Conservation (phyloP, 2,113 vertebrate genomes). For the Ailurus styani region DNA sequence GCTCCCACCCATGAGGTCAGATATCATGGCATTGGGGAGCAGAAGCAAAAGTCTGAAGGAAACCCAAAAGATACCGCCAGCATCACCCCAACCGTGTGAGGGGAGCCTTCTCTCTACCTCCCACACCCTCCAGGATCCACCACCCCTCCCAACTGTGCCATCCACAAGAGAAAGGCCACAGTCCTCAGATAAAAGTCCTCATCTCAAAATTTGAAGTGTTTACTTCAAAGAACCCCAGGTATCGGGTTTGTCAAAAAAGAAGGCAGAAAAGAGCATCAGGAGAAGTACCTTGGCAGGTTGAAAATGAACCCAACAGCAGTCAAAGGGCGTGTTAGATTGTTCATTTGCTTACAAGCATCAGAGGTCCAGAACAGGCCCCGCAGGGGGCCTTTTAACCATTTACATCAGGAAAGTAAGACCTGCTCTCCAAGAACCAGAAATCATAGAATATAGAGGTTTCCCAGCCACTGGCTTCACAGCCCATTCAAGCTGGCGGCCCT, state of each 20-base stretch:
- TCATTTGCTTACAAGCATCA: background rate
- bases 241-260: background rate
- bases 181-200: background rate
- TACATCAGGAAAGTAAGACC: constrained; percentile 7
- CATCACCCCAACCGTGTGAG: background rate
- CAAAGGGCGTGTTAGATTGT: background rate
- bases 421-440: constrained; percentile 53
- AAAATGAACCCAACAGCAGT: background rate
- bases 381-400: background rate
- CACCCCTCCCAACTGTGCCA: background rate
- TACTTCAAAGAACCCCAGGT: background rate
- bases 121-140: background rate
- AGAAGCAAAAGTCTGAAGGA: constrained; percentile 19
- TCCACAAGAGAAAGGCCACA: background rate
- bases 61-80: background rate
- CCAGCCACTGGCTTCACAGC: constrained; percentile 31
- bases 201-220: background rate
- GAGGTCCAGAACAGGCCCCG: background rate
- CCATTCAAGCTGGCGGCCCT: constrained; percentile 7
- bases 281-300: background rate
- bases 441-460: constrained; percentile 47
- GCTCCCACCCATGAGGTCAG: background rate
- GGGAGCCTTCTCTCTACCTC: background rate
- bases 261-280: background rate
- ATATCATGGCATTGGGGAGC: background rate